Evolutionary conservation across 1,140 invertebrate genomes (phyloP).

Genomic region (Drosophila navojoa): DNA sequence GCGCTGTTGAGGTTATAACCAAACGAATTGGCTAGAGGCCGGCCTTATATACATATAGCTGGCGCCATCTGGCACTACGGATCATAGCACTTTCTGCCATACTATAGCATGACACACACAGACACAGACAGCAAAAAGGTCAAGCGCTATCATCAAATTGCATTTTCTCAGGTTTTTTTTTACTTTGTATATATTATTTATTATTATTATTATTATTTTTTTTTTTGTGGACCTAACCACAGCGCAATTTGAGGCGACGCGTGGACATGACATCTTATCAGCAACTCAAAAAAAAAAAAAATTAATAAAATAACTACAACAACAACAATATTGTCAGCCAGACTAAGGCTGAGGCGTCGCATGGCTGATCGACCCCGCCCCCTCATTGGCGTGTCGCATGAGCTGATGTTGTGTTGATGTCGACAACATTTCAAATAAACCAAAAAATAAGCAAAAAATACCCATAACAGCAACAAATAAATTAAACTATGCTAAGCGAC

Average conservation of each 20-base stretch:
- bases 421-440: constrained; percentile 48
- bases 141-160: constrained; percentile 46
- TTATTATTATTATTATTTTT: no score
- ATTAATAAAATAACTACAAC: no score
- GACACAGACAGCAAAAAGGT: constrained; percentile 32
- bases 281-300: no score
- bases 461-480: constrained; percentile 2
- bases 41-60: background rate
- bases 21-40: constrained; percentile 58
- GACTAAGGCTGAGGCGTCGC: constrained; percentile 21
- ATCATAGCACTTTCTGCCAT: constrained; percentile 23
- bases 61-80: constrained; percentile 15
- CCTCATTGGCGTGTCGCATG: background rate
- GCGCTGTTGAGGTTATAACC: constrained; percentile 49
- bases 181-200: background rate
- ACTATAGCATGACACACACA: constrained; percentile 23
- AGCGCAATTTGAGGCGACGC: no score
- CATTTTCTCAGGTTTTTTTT: constrained; percentile 19
- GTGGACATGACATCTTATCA: no score
- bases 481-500: background rate
- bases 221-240: no score
- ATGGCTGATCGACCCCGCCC: no score
- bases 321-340: background rate
- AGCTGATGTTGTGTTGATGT: constrained; percentile 22
- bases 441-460: constrained; percentile 19